Evolutionary conservation across 2,888 invertebrate species (phyloP).

Genomic region (Polyommatus icarus): DNA sequence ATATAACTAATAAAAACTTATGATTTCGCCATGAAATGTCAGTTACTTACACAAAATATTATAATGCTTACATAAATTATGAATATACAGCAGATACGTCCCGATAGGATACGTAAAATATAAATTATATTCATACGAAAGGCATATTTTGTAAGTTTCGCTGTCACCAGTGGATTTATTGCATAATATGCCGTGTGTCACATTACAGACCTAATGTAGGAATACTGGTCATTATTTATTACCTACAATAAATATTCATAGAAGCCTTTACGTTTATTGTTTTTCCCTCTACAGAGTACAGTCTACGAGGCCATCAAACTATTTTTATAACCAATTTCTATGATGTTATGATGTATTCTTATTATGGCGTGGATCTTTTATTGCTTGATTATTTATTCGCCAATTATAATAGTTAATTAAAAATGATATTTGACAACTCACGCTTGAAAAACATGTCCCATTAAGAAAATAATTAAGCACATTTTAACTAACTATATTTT

Average conservation of each 20-base stretch:
- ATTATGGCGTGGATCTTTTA: background rate
- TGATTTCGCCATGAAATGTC: background rate
- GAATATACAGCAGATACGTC: background rate
- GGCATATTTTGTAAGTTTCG: background rate
- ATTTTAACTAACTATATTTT: too few relatives aligned
- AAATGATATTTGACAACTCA: background rate
- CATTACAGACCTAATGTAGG: slow-evolving; percentile 4
- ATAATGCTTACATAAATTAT: background rate
- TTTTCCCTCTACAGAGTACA: slow-evolving; percentile 34
- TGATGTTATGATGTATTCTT: background rate
- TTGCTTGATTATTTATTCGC: background rate
- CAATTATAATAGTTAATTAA: background rate
- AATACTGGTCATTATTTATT: slow-evolving; percentile 19
- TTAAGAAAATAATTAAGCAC: too few relatives aligned
- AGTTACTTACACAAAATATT: background rate
- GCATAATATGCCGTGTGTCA: background rate
- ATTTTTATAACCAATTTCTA: background rate
- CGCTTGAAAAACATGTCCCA: background rate
- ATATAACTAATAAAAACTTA: background rate
- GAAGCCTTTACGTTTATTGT: background rate
- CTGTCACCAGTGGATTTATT: background rate
- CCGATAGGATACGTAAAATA: background rate
- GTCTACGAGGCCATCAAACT: slow-evolving; percentile 37
- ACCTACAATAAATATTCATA: slow-evolving; percentile 17
- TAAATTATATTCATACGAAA: background rate